These are phyloP conservation scores for Disparrhopalites patrizii DNA, from an alignment of 2,888 invertebrate species.

Conservation along the genomic window DNA sequence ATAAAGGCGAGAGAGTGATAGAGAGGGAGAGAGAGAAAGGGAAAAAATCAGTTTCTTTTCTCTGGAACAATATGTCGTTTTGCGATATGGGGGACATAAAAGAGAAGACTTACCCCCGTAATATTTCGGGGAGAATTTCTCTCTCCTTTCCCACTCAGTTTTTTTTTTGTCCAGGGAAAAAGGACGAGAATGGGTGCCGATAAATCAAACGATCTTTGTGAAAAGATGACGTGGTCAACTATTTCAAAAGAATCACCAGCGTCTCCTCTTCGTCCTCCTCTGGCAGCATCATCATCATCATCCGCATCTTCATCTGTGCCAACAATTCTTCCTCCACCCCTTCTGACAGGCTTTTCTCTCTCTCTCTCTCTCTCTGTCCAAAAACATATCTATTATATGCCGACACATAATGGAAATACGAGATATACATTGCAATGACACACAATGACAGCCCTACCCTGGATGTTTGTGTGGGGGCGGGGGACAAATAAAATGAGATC, in stretches of 20 bases:
- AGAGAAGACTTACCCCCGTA: neutral
- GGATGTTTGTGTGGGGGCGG: too few species aligned
- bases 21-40: constrained; percentile 7
- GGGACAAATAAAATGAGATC: too few species aligned
- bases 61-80: constrained; percentile 1
- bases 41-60: constrained; percentile 1
- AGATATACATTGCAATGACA: too few species aligned
- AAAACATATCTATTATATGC: too few species aligned
- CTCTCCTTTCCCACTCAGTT: too few species aligned
- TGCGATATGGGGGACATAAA: constrained; percentile 7
- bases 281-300: too few species aligned
- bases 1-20: neutral
- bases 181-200: constrained; percentile 15
- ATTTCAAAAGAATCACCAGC: constrained; percentile 23
- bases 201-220: constrained; percentile 29
- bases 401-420: too few species aligned
- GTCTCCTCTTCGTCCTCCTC: too few species aligned
- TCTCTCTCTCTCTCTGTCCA: too few species aligned
- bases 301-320: neutral
- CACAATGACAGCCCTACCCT: too few species aligned
- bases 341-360: neutral
- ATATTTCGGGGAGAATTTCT: neutral
- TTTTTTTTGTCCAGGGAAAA: too few species aligned
- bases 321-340: neutral
- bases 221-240: constrained; percentile 29